Evolutionary conservation across 2,888 invertebrate genomes (phyloP).

Genomic region (Dermolepida albohirtum): DNA sequence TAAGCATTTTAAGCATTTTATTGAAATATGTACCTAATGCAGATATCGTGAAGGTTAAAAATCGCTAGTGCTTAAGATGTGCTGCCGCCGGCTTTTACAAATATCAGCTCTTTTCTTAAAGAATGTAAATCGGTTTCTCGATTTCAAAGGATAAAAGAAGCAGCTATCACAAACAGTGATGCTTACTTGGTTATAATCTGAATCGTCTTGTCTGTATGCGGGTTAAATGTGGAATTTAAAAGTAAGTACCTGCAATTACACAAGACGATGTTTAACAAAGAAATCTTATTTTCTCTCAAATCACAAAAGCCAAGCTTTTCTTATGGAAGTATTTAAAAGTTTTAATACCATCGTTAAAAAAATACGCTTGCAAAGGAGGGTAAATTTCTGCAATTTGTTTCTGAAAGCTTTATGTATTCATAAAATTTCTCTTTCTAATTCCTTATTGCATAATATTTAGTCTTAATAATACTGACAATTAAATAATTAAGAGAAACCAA

Average conservation of each 20-base stretch:
- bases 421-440: too few relatives aligned
- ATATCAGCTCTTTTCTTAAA: constrained; percentile 7
- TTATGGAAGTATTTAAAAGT: background rate
- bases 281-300: constrained; percentile 2
- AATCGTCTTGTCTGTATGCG: constrained; percentile 8
- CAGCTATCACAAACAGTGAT: constrained; percentile 3
- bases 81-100: constrained; percentile 2
- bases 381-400: too few relatives aligned
- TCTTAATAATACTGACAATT: too few relatives aligned
- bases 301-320: background rate
- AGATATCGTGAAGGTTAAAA: constrained; percentile 6
- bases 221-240: constrained; percentile 18
- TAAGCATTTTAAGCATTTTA: too few relatives aligned
- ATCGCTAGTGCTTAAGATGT: constrained; percentile 16
- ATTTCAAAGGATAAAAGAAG: constrained; percentile 6
- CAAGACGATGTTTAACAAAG: background rate
- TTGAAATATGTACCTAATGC: background rate
- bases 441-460: too few relatives aligned
- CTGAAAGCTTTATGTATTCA: too few relatives aligned
- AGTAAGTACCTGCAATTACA: constrained; percentile 13
- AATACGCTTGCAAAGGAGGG: too few relatives aligned
- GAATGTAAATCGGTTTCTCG: constrained; percentile 13
- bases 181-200: constrained; percentile 13
- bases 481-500: too few relatives aligned
- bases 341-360: background rate